phyloP scores from a whole-genome alignment of 2,113 vertebrate genomes.

The Apaloderma vittatum region DNA sequence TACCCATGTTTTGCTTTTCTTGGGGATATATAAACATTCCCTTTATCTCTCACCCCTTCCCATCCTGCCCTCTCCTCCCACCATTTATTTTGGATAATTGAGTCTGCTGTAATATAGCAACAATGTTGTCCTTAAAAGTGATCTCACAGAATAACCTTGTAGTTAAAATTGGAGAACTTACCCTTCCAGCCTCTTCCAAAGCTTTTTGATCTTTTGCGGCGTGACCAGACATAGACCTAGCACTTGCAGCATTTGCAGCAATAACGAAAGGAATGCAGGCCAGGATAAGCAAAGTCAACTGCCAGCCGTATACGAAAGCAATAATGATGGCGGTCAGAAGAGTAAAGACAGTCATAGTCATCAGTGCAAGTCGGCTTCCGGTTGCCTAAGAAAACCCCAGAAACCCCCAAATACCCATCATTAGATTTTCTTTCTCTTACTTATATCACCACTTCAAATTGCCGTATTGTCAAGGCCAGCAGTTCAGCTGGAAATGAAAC shows the following conservation, averaged over 20 bases:
- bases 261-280: slow-evolving; percentile 76
- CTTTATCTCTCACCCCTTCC: neutral
- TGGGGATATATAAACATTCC: neutral
- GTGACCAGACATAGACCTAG: slow-evolving; percentile 73
- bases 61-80: neutral
- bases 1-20: neutral
- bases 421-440: neutral
- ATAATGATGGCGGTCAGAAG: slow-evolving; percentile 66
- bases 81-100: neutral
- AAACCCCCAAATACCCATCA: neutral
- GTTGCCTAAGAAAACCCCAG: slow-evolving; percentile 65
- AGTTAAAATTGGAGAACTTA: slow-evolving; percentile 60
- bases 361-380: slow-evolving; percentile 73
- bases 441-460: neutral
- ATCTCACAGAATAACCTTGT: neutral
- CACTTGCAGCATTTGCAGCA: slow-evolving; percentile 72
- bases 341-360: slow-evolving; percentile 60
- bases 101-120: neutral
- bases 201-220: slow-evolving; percentile 80
- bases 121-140: neutral
- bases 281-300: slow-evolving; percentile 80
- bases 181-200: slow-evolving; percentile 81
- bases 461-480: neutral
- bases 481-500: neutral
- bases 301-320: slow-evolving; percentile 81